Conservation (phyloP, 2,888 invertebrate species). For the Rhorus exstirpatorius region DNA sequence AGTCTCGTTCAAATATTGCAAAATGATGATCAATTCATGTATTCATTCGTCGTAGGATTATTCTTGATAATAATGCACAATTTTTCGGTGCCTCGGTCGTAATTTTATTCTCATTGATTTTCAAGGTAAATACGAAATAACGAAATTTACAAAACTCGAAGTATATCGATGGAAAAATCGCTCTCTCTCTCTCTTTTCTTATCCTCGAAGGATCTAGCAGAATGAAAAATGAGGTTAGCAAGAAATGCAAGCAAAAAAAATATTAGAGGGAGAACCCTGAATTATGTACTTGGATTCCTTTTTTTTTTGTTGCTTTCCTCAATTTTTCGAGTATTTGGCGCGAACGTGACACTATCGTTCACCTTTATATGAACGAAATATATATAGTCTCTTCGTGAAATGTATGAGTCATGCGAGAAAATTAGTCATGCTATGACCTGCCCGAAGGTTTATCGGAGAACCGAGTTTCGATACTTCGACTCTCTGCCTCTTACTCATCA, state of each 20-base stretch:
- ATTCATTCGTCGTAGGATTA: too few species aligned
- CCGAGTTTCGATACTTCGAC: background rate
- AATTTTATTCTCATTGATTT: too few species aligned
- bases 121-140: too few species aligned
- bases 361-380: background rate
- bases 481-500: background rate
- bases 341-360: background rate
- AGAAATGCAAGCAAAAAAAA: background rate
- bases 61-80: too few species aligned
- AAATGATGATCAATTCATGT: background rate
- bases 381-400: background rate
- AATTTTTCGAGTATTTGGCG: background rate
- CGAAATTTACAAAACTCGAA: too few species aligned
- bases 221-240: background rate
- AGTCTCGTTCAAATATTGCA: background rate
- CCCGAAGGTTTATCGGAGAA: slow-evolving; percentile 46
- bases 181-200: too few species aligned
- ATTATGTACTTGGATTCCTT: background rate
- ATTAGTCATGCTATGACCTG: slow-evolving; percentile 48
- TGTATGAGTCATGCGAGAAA: slow-evolving; percentile 26
- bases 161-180: too few species aligned
- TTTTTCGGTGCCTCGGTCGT: too few species aligned
- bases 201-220: background rate
- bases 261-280: background rate
- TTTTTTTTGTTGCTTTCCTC: background rate